phyloP scores from a whole-genome alignment of 2,113 vertebrate species.

The Corapipo altera region DNA sequence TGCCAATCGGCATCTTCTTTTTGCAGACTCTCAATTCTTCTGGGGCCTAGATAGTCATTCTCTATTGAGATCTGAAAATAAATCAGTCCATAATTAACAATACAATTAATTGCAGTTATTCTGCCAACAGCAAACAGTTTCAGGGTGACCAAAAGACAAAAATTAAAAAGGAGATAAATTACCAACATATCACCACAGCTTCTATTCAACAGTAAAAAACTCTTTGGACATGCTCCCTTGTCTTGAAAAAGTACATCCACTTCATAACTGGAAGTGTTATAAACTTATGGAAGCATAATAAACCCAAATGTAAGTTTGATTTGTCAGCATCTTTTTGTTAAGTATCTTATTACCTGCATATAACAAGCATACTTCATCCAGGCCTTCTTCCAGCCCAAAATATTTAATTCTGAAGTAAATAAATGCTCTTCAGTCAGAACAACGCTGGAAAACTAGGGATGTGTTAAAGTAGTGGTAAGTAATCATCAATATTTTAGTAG shows the following conservation, averaged over 20 bases:
- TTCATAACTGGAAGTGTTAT: not conserved
- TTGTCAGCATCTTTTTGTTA: not conserved
- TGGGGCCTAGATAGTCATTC: conserved; percentile 95
- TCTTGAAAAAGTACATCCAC: not conserved
- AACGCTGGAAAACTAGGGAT: not conserved
- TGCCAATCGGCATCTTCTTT: conserved; percentile 97
- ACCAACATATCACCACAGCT: not conserved
- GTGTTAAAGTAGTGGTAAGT: not conserved
- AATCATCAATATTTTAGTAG: not conserved
- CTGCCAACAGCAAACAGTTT: not conserved
- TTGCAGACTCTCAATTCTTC: conserved; percentile 89
- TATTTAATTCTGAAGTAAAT: not conserved
- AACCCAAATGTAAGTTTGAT: not conserved
- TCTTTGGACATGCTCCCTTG: not conserved
- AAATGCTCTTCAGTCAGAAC: not conserved
- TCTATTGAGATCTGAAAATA: conserved; percentile 89
- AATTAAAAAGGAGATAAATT: not conserved
- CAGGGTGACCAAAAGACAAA: not conserved
- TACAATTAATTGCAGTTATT: not conserved
- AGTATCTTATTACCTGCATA: not conserved
- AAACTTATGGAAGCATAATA: not conserved
- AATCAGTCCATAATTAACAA: conserved; percentile 22
- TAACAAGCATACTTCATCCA: not conserved
- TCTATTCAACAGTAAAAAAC: not conserved
- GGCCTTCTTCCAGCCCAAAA: not conserved